Conservation (phyloP, 2,888 invertebrate genomes). For the Drepanosiphum platanoidis region DNA sequence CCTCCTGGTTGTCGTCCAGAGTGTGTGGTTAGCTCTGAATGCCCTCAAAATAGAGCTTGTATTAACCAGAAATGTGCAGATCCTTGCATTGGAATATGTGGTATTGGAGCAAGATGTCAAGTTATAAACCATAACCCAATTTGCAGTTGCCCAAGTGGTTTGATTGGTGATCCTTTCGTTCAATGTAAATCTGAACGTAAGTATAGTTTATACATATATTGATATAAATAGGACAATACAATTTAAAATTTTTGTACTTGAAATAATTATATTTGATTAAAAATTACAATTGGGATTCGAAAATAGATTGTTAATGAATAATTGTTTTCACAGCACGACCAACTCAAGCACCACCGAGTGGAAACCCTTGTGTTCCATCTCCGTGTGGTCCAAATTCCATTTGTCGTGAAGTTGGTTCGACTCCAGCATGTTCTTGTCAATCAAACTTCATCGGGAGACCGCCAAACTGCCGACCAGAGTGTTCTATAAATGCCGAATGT, state of each 20-base stretch:
- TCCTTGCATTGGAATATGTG: slow-evolving; percentile 79
- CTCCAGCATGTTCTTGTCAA: slow-evolving; percentile 71
- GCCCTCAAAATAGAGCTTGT: slow-evolving; percentile 77
- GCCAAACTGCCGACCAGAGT: slow-evolving; percentile 76
- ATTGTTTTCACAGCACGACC: slow-evolving; percentile 58
- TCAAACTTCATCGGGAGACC: slow-evolving; percentile 73
- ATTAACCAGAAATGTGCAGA: slow-evolving; percentile 80
- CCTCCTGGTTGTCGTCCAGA: slow-evolving; percentile 82
- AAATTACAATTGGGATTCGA: background rate
- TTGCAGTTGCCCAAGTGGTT: slow-evolving; percentile 76
- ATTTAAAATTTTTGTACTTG: too few species aligned
- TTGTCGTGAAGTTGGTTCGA: slow-evolving; percentile 70
- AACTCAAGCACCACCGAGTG: slow-evolving; percentile 67
- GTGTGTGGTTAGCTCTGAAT: slow-evolving; percentile 81
- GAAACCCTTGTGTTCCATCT: slow-evolving; percentile 81
- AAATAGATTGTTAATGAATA: background rate
- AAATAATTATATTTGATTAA: background rate
- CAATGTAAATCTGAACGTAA: slow-evolving; percentile 67
- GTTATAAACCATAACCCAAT: slow-evolving; percentile 82
- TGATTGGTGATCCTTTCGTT: slow-evolving; percentile 75
- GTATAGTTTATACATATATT: slow-evolving; percentile 5
- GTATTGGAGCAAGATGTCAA: slow-evolving; percentile 76
- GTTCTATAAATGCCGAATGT: slow-evolving; percentile 72
- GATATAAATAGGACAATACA: too few species aligned
- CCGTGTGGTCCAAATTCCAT: slow-evolving; percentile 73